Percentiles rank a stretch among this genome's conserved stretches.
These are phyloP conservation scores for Sarcophaga subvicina DNA, from an alignment of 2,888 invertebrate species.

Conservation along the genomic window DNA sequence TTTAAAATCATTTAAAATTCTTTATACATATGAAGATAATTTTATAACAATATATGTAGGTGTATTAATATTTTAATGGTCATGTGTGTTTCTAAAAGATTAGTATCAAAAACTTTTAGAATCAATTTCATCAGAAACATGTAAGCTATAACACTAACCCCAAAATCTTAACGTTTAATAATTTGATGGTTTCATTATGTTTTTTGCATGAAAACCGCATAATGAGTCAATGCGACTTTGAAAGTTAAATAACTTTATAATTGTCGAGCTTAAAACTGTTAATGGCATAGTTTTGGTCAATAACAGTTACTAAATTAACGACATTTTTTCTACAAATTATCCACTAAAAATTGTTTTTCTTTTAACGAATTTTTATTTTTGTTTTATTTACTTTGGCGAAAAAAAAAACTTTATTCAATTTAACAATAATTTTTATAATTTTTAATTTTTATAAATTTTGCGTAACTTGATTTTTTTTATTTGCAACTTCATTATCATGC, in stretches of 20 bases:
- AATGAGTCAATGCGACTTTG: neutral
- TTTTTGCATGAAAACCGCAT: too few relatives aligned
- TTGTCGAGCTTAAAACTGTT: constrained; percentile 1
- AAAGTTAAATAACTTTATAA: neutral
- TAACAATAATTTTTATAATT: neutral
- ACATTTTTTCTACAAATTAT: constrained; percentile 12
- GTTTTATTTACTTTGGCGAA: neutral
- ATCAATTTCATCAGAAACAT: too few relatives aligned
- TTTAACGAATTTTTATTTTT: neutral
- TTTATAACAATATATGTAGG: too few relatives aligned
- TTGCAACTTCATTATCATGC: constrained; percentile 52
- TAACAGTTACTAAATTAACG: neutral
- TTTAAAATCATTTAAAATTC: too few relatives aligned
- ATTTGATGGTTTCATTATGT: too few relatives aligned
- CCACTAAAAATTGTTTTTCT: neutral
- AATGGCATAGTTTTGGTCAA: constrained; percentile 15
- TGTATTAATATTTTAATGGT: too few relatives aligned
- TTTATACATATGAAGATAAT: too few relatives aligned
- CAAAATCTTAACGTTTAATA: too few relatives aligned
- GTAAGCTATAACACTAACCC: too few relatives aligned
- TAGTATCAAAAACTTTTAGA: too few relatives aligned
- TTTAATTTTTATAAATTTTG: constrained; percentile 9
- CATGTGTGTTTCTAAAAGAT: too few relatives aligned
- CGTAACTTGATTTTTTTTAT: constrained; percentile 28
- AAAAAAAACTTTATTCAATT: neutral